Base-by-base conservation (phyloP, 2,888 invertebrate species). In the Chaitophorus viminalis region DNA sequence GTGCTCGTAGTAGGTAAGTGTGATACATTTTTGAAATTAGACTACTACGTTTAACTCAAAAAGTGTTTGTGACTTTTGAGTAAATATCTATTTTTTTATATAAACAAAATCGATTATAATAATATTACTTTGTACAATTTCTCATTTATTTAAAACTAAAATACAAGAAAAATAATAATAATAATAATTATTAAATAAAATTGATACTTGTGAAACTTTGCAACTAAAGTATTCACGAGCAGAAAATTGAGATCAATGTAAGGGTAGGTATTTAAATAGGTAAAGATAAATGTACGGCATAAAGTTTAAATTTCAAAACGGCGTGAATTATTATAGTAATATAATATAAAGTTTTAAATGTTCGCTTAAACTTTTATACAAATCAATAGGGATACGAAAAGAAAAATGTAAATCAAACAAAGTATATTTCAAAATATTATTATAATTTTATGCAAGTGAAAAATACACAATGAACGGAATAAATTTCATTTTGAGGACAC, bases 211-310 rank as follows among this genome's bases (percentile, higher is more conserved):
- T 46, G 36, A 31, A 39, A 21, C 6, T 82, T 70, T 82, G 68
- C 1, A 46, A 21, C 36, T 46, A 46, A 46, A 46, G 29, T 65
- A 81, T 60, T 60, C 60, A 25, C 60, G 60, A 60, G 18, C 31
- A 70, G 9, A 11, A 5, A 46, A 70, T 68, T 70, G 70, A 82
- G 81, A 70, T 82, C 70, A 14, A 82, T 21, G 52, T 46, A 52
- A 70, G 8, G 25, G 21, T 25, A 29, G 25, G 21, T 25, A 29
- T 31, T 31, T 46, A 17, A 29, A 76, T 29, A n/a, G 3, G 29
- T n/a, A n/a, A 36, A 74, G n/a, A n/a, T n/a, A 39, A 29, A 39
- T 75, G 60, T 46, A n/a, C 4, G 31, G 18, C 31, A 4, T 29
- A 52, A 21, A 77, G 11, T 9, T 29, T 3, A 8, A 77, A 52